A percentile compares a stretch with the other conserved stretches of the same genome.
Evolutionary conservation across 2,797 vertebrate species (phyloP).

Genomic region (Mus caroli): DNA sequence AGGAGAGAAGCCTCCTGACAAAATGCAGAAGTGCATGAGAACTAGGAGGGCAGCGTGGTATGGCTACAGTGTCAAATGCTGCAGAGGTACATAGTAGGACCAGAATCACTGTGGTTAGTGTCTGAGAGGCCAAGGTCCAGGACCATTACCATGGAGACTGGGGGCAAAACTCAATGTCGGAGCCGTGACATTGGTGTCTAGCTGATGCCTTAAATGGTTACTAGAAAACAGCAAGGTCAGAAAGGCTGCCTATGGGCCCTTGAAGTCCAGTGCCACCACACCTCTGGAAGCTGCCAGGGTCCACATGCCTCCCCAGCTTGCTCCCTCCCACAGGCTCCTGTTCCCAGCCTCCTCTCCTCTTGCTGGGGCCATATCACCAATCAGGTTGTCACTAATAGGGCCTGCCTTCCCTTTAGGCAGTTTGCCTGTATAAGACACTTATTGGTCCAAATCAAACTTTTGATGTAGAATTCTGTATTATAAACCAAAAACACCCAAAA

Average conservation of each 20-base stretch:
- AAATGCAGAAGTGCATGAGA: neutral
- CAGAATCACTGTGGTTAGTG: neutral
- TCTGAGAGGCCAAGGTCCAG: neutral
- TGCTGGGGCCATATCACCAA: neutral
- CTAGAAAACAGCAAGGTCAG: neutral
- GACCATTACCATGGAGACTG: neutral
- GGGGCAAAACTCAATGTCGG: neutral
- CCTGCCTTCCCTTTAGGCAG: neutral
- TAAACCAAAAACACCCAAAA: neutral
- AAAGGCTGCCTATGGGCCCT: neutral
- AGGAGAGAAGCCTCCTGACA: neutral
- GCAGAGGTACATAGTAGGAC: neutral
- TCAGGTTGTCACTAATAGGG: neutral
- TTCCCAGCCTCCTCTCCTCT: neutral
- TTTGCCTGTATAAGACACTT: conserved; percentile 30
- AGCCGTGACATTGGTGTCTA: neutral
- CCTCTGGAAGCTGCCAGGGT: neutral
- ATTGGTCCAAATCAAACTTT: neutral
- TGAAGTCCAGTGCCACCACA: neutral
- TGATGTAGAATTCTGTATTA: neutral
- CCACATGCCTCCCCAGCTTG: neutral
- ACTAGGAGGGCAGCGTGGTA: neutral
- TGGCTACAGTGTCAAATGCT: neutral
- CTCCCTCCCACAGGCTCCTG: neutral
- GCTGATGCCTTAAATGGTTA: neutral